Conservation (phyloP, 2,113 vertebrate species). For the Vulpes lagopus region DNA sequence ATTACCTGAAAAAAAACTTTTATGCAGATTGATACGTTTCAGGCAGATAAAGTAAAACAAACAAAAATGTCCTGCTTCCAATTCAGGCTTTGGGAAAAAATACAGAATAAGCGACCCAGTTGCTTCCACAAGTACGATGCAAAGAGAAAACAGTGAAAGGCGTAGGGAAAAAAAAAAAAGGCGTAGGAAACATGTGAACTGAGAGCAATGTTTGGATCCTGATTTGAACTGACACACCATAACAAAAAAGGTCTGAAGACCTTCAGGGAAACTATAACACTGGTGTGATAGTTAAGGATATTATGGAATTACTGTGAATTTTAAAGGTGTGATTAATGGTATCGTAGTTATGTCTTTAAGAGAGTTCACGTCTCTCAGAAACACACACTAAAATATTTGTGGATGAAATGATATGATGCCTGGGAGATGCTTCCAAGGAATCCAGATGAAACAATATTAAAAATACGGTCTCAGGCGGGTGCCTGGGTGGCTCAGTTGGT, state of each 20-base stretch:
- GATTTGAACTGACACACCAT: background rate
- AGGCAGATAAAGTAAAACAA: conserved; percentile 38
- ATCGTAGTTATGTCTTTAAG: background rate
- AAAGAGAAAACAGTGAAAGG: background rate
- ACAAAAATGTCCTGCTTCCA: background rate
- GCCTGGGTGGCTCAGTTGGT: background rate
- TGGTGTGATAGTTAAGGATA: background rate
- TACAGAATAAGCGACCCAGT: background rate
- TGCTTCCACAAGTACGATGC: background rate
- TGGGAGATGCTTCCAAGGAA: background rate
- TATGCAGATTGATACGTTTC: background rate
- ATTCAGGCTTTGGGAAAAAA: background rate
- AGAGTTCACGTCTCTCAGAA: conserved; percentile 22
- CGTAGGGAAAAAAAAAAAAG: background rate
- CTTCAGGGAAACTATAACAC: background rate
- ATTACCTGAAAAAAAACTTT: background rate
- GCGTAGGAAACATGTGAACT: background rate
- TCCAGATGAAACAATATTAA: background rate
- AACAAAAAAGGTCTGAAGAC: background rate
- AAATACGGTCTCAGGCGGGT: background rate
- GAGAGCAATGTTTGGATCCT: background rate
- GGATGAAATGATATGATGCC: background rate
- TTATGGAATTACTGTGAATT: background rate
- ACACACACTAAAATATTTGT: background rate
- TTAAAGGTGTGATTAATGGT: background rate